These are phyloP conservation scores for Xestoiulus laeticollis DNA, from an alignment of 2,888 invertebrate genomes.

Conservation along the genomic window DNA sequence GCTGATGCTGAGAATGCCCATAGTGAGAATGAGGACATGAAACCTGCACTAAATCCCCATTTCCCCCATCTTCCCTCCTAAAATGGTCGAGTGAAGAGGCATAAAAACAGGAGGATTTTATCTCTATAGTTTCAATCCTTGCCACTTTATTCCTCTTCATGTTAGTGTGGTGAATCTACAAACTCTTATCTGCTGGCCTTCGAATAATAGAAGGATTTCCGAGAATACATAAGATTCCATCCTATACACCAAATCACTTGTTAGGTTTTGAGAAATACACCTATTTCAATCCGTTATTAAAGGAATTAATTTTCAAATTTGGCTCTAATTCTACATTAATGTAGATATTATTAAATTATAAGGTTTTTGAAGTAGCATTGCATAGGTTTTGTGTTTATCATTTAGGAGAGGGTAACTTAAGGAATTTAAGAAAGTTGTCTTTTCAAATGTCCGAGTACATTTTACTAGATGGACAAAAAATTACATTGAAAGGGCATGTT, in stretches of 20 bases:
- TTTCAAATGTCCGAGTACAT: too few relatives aligned
- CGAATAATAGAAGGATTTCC: constrained; percentile 8
- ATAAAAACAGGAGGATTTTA: constrained; percentile 39
- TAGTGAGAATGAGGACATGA: not conserved
- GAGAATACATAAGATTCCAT: not conserved
- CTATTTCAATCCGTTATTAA: not conserved
- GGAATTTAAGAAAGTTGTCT: too few relatives aligned
- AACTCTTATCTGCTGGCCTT: constrained; percentile 13
- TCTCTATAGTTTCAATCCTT: not conserved
- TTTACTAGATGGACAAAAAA: too few relatives aligned
- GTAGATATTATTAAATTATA: too few relatives aligned
- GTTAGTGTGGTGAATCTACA: not conserved
- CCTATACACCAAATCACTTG: not conserved
- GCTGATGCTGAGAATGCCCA: not conserved
- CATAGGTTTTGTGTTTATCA: too few relatives aligned
- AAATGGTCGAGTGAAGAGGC: constrained; percentile 36
- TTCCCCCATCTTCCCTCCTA: constrained; percentile 1
- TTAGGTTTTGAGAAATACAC: not conserved
- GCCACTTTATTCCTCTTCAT: constrained; percentile 21
- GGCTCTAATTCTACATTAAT: not conserved
- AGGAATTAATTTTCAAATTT: not conserved
- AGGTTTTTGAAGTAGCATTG: too few relatives aligned
- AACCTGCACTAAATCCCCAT: constrained; percentile 24
- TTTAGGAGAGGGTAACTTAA: too few relatives aligned
- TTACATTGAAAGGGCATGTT: too few relatives aligned